Base-by-base conservation (phyloP, 1,140 invertebrate genomes). In the Papilio helenus region DNA sequence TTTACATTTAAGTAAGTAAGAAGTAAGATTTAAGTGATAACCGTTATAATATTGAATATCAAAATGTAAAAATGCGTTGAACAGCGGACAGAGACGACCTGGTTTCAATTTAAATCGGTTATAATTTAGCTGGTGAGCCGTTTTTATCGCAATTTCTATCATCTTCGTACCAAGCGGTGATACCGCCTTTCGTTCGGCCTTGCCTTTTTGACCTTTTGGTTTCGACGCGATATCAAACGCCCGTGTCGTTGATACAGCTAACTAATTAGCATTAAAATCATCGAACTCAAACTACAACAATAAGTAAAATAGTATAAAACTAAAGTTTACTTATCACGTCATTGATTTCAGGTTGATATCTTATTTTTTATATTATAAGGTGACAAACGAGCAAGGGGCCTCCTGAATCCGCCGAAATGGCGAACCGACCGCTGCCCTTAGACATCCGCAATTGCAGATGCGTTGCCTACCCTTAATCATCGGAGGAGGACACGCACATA, bases 181-280 rank as follows among this genome's bases (percentile, higher is more conserved):
- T 87, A 87, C 85, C 89, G 84, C 88, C 86, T 84, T 87, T 87
- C 85, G 79, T 82, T 83, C 85, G 90, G 88, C 92, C 92, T 93
- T 93, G 90, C 68, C 76, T 23, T 78, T 92, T 84, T 89, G 89
- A 93, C 90, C 92, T 92, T 93, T 91, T 84, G 80, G 87, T 85
- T 86, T 86, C 83, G 79, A 74, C 42, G 72, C 42, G 72, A 74
- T 74, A 20, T 74, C 72, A 51, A n/a, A n/a, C 16, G 14, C 10
- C 72, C 12, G 39, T 74, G 72, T 74, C 44, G 23, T 12, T 3
- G 72, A 51, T 16, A 74, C 42, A 29, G 42, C 44, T 23, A 26
- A 26, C 42, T 74, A 74, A 74, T 74, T 74, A 74, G 20, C 20
- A 46, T n/a, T 26, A 74, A 20, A 68, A 29, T 34, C 26, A 68